Conservation (phyloP, 2,888 invertebrate species). For the Plagiodera versicolora region DNA sequence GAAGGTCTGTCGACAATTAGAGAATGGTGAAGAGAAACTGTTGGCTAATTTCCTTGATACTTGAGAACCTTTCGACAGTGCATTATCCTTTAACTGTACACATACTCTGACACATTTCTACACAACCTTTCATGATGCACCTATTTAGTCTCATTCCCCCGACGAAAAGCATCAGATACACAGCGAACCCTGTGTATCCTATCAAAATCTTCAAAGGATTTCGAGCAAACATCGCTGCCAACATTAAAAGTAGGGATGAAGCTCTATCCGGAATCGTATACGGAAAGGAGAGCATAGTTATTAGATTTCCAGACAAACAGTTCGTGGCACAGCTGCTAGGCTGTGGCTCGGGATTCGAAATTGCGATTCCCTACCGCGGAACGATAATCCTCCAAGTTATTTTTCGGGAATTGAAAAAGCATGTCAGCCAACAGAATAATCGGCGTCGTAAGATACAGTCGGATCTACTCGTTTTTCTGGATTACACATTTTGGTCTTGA, state of each 20-base stretch:
- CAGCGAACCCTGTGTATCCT: not conserved
- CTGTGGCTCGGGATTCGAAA: constrained; percentile 45
- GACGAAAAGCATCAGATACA: not conserved
- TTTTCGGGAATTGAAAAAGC: too few species aligned
- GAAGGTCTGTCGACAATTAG: not conserved
- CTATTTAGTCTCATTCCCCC: not conserved
- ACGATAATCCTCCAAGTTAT: not conserved
- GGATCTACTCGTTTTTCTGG: too few species aligned
- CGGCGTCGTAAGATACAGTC: too few species aligned
- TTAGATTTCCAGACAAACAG: constrained; percentile 53
- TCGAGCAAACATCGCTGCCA: constrained; percentile 23
- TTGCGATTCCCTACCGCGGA: constrained; percentile 15
- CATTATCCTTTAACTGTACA: not conserved
- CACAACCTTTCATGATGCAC: not conserved
- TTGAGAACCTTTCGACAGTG: not conserved
- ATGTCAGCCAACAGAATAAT: too few species aligned
- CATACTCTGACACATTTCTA: not conserved
- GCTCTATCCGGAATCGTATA: constrained; percentile 16
- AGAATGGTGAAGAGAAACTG: not conserved
- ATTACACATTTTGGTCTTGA: too few species aligned
- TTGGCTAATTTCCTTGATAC: not conserved
- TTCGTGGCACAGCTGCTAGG: constrained; percentile 52
- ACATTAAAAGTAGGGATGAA: constrained; percentile 21
- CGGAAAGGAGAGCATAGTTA: constrained; percentile 43
- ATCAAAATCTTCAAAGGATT: constrained; percentile 23